Evolutionary conservation across 2,797 vertebrate species (phyloP), one percentile per base, ranked within the genome.

Genomic region (Fringilla coelebs): DNA sequence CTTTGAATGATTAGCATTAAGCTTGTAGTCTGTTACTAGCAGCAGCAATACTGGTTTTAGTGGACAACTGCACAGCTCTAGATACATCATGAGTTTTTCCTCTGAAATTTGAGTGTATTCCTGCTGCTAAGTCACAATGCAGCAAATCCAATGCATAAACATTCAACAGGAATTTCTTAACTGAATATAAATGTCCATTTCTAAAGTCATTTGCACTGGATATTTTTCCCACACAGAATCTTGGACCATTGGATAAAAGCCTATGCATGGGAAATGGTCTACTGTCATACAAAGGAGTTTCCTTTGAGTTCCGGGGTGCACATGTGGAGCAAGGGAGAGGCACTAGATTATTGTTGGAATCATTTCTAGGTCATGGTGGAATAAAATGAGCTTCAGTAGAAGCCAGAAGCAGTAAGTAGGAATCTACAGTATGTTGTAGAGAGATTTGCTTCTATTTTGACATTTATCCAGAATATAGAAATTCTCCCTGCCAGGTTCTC

Each of bases 381-480:
- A 96, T 80, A 89, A 94, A 96, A 88, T 46, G 38, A 93, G 32
- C 83, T 92, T 57, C 51, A 63, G 31, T n/a, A 83, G 85, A 63
- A 96, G 90, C 83, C 89, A 96, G 80, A 52, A 84, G 87, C 48
- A 88, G 83, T 89, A 93, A 94, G 63, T 51, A 93, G 83, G 83
- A 97, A 96, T 91, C 85, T 94, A 70, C 72, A 93, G 51, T 74
- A 91, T 80, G 63, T 36, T 91, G 43, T 88, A 74, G 43, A 48
- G 89, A 65, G 81, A 92, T 92, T 95, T 97, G 76, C 89, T 94
- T 90, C 90, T 95, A 78, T 89, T 94, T 93, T 97, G 95, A 83
- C 80, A 86, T 83, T 89, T 81, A 85, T 95, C 94, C 93, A 96
- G 70, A 76, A 71, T 91, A 82, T 5, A 90, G 92, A 82, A 70